phyloP scores from a whole-genome alignment of 2,113 vertebrate genomes.

The Lucifuga dentata region DNA sequence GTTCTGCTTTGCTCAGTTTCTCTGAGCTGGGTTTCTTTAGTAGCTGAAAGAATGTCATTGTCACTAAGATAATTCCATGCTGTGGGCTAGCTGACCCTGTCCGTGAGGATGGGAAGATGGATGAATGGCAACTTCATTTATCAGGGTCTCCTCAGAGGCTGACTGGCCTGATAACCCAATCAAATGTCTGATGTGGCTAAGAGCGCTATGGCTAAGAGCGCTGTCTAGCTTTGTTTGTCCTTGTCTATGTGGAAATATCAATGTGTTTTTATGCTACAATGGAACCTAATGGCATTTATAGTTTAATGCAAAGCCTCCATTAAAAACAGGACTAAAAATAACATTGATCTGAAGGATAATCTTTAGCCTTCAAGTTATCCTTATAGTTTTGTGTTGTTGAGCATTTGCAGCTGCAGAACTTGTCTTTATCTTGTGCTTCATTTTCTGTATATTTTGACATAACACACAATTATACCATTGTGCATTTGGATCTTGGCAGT shows the following conservation, averaged over 20 bases:
- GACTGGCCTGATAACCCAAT: slow-evolving; percentile 67
- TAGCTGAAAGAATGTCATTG: slow-evolving; percentile 54
- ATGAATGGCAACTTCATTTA: slow-evolving; percentile 70
- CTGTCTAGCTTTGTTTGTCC: slow-evolving; percentile 49
- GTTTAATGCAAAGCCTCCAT: slow-evolving; percentile 15
- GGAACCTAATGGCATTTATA: slow-evolving; percentile 34
- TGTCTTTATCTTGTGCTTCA: slow-evolving; percentile 2
- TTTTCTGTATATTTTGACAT: slow-evolving; percentile 31
- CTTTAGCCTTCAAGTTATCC: not conserved
- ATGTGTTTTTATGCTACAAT: slow-evolving; percentile 50
- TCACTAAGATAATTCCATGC: slow-evolving; percentile 60
- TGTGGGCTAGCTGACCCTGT: slow-evolving; percentile 18
- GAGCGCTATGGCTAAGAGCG: slow-evolving; percentile 64
- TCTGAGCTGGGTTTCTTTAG: slow-evolving; percentile 52
- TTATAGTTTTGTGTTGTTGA: not conserved
- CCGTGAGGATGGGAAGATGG: slow-evolving; percentile 45
- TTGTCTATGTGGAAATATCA: slow-evolving; percentile 61
- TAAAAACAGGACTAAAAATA: slow-evolving; percentile 17
- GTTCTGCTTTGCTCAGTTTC: slow-evolving; percentile 52
- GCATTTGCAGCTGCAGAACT: slow-evolving; percentile 12
- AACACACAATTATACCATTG: slow-evolving; percentile 41
- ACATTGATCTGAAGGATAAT: slow-evolving; percentile 6
- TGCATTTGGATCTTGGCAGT: slow-evolving; percentile 19
- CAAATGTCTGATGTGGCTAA: slow-evolving; percentile 59
- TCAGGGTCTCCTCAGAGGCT: slow-evolving; percentile 53